Percentiles rank a stretch among this genome's conserved stretches.
These are phyloP conservation scores for Cryptoprocta ferox DNA, from an alignment of 2,797 vertebrate species.

Conservation along the genomic window DNA sequence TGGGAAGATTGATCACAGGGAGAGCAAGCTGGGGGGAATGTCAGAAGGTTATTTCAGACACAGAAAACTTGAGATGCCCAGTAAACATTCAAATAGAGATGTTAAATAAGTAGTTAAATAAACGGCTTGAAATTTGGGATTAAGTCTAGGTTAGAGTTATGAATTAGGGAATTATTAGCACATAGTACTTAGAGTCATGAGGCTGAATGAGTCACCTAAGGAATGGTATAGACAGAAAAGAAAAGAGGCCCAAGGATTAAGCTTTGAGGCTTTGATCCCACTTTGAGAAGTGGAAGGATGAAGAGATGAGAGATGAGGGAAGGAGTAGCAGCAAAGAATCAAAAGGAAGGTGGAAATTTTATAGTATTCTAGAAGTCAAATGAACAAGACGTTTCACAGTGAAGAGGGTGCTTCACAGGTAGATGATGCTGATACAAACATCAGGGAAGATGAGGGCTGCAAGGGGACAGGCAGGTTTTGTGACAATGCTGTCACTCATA, in stretches of 20 bases:
- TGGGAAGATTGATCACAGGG: background rate
- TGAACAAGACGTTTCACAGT: background rate
- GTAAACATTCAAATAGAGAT: background rate
- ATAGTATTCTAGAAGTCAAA: background rate
- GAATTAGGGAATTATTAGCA: background rate
- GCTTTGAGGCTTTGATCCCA: background rate
- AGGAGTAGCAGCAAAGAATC: background rate
- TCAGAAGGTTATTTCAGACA: constrained; percentile 21
- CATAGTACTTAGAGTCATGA: background rate
- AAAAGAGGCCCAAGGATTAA: background rate
- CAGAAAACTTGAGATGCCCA: background rate
- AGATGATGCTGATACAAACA: background rate
- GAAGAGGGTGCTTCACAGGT: background rate
- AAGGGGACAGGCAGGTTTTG: background rate
- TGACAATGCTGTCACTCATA: background rate
- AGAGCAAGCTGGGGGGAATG: background rate
- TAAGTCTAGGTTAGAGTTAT: background rate
- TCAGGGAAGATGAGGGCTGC: background rate
- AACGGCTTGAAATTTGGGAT: background rate
- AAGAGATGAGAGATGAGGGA: background rate
- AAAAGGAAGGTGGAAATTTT: background rate
- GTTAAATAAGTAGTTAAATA: background rate
- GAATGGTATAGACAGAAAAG: background rate
- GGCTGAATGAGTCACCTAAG: background rate
- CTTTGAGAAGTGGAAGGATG: background rate